Evolutionary conservation across 1,140 invertebrate species (phyloP).

Genomic region (Lysiphlebus fabarum): DNA sequence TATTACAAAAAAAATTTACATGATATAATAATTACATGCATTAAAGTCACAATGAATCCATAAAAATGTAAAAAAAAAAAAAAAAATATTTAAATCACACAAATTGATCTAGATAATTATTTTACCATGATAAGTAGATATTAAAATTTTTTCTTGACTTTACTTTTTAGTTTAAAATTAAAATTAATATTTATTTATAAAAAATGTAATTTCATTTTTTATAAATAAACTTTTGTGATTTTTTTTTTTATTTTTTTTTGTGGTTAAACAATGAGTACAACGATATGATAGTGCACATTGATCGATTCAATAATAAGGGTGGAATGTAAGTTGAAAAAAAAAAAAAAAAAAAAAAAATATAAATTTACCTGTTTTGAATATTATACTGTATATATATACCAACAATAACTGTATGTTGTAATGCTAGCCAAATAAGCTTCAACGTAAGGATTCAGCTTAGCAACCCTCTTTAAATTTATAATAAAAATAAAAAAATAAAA

Average conservation of each 20-base stretch:
- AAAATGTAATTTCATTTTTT: too few species aligned
- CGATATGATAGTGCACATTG: neutral
- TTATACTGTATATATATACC: too few species aligned
- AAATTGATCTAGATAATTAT: neutral
- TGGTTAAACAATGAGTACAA: too few species aligned
- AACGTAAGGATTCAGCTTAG: constrained; percentile 50
- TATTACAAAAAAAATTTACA: too few species aligned
- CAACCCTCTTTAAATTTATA: constrained; percentile 45
- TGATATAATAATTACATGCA: too few species aligned
- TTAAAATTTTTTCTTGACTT: neutral
- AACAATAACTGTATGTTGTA: constrained; percentile 36
- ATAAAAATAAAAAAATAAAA: too few species aligned
- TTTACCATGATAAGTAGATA: neutral
- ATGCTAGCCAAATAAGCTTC: constrained; percentile 54
- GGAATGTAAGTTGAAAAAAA: constrained; percentile 37
- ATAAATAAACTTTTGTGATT: too few species aligned
- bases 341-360: constrained; percentile 30
- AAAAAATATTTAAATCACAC: constrained; percentile 30
- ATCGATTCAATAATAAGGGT: constrained; percentile 38
- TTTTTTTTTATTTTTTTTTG: too few species aligned
- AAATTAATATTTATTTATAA: too few species aligned
- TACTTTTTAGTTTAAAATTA: too few species aligned
- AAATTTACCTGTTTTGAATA: neutral
- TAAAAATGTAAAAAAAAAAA: constrained; percentile 45
- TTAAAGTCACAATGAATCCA: constrained; percentile 43